Base-by-base conservation (phyloP, 2,888 invertebrate species). In the Plagodis dolabraria region DNA sequence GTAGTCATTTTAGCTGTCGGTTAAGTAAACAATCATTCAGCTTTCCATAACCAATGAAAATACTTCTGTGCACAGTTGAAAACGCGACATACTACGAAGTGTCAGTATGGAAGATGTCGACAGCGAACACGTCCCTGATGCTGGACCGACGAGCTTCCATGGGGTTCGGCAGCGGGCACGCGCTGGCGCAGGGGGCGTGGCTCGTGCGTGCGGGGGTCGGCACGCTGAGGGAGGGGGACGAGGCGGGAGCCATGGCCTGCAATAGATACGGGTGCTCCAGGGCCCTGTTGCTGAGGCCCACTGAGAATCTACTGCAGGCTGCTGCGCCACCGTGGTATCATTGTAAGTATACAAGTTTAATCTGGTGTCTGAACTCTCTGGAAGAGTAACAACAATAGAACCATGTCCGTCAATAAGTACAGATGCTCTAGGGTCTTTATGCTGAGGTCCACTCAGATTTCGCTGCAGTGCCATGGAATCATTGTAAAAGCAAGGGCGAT, bases 11-110 rank as follows among this genome's bases (percentile, higher is more conserved):
- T 22, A 22, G 22, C 22, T 22, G 22, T 22, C 1, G 22, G 22
- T 22, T 22, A 22, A 22, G 4, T 1, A 22, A 22, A 22, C 22
- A 22, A 22, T 2, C 22, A 22, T 22, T 22, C 22, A 1, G 22
- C 4, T 22, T 1, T 22, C 22, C 22, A 22, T 22, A 22, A 22
- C 22, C 22, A 22, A 22, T 22, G 22, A 22, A 22, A 22, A 22
- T 22, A 22, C 22, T 22, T 45, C 2, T 51, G n/a, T 56, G 73
- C 71, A 4, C 79, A 92, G 92, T 92, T 49, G 92, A 92, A 68
- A 92, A 92, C 65, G 92, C 92, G 33, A 90, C 92, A 0, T 86
- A 92, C 75, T 92, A 92, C 74, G 92, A 92, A 68, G 85, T 91
- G 0, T 86, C 90, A 2, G 86, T 92, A 0, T 92, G 92, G 91